Conservation (phyloP, 2,888 invertebrate genomes). For the Zootermopsis nevadensis region DNA sequence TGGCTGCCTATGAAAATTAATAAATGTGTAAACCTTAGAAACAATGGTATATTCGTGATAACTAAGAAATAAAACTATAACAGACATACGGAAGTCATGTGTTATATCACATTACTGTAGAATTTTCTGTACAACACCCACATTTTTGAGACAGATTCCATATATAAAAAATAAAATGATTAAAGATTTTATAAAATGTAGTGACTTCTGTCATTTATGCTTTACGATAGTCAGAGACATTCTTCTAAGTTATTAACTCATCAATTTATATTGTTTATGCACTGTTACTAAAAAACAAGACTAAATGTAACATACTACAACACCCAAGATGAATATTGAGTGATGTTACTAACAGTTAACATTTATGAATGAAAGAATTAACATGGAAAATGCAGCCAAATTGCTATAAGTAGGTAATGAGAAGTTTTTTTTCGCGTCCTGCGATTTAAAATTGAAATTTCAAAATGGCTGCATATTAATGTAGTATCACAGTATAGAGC, state of each 20-base stretch:
- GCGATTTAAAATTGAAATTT: too few relatives aligned
- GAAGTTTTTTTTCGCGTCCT: background rate
- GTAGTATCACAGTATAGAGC: too few relatives aligned
- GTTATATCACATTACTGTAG: too few relatives aligned
- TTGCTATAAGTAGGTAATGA: background rate
- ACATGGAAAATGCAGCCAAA: background rate
- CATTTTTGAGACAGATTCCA: too few relatives aligned
- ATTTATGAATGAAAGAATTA: background rate
- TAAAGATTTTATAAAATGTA: background rate
- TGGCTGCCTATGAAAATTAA: background rate
- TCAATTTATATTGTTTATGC: background rate
- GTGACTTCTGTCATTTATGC: conserved; percentile 21
- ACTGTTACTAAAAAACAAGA: background rate
- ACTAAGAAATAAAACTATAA: background rate
- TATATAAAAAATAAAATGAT: background rate
- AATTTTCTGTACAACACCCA: too few relatives aligned
- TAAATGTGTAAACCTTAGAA: background rate
- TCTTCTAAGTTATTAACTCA: background rate
- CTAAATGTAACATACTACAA: background rate
- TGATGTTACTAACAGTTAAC: background rate
- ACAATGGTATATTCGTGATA: background rate
- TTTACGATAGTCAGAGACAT: background rate
- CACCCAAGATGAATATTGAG: background rate
- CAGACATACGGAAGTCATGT: background rate
- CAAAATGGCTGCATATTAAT: too few relatives aligned